Evolutionary conservation across 2,888 invertebrate genomes (phyloP), one percentile per base, ranked within the genome.

Genomic region (Pharmacophagus antenor): DNA sequence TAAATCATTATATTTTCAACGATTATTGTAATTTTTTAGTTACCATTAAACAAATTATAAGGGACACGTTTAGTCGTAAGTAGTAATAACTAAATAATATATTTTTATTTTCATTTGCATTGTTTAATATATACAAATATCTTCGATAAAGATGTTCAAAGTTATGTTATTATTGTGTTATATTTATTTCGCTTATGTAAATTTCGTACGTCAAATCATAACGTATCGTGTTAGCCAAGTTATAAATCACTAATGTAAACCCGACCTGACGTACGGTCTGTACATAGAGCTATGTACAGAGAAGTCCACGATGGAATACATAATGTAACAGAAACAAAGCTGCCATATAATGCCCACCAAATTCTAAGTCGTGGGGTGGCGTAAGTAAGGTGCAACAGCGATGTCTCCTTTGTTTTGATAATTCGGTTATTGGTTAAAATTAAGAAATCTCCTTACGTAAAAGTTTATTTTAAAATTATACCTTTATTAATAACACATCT

Each of bases 341-440:
- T 79, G 72, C 73, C 77, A 79, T 76, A 80, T 88, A 84, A 88
- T 86, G 85, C 85, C 84, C 84, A 80, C 85, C 84, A 77, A 88
- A 87, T 87, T 85, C 84, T 83, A 85, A 85, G 79, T 79, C 76
- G 70, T 70, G 66, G 55, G 56, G 58, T 68, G 76, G 74, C 53
- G 2, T 63, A 77, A 81, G 69, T 47, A 18, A 72, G 2, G 56
- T 68, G 68, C 58, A 63, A 37, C 2, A 37, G 15, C 2, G 37
- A 37, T n/a, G n/a, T 6, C 15, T 5, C 4, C 5, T 1, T 37
- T 37, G 37, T 15, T n/a, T n/a, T 37, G n/a, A 37, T 4, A 2
- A 37, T 4, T 5, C n/a, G 10, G 31, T 10, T 2, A 31, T 31
- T 3, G 8, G 12, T n/a, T n/a, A n/a, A n/a, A n/a, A n/a, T n/a